Evolutionary conservation across 2,797 vertebrate genomes (phyloP), one percentile per base, ranked within the genome.

Genomic region (Spheniscus humboldti): DNA sequence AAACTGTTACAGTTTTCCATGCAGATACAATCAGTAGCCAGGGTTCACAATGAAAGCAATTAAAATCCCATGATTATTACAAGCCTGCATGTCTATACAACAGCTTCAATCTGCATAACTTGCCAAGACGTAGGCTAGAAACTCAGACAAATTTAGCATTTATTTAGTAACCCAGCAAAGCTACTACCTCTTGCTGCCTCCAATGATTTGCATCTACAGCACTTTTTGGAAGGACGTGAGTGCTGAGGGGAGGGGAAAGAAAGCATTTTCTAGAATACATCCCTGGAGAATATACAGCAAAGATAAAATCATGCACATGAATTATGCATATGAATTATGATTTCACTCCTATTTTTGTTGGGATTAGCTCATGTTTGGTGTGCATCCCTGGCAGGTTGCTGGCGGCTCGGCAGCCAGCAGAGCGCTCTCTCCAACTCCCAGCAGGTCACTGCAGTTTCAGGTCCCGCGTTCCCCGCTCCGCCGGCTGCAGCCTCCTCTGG

Each of bases 311-410:
- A 95, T 97, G 94, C 94, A 93, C 95, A 97, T 97, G 97, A 97
- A 97, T 97, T 96, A 97, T 97, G 96, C 96, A 97, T 85, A 79
- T 86, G 85, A 97, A 78, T 91, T 93, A 90, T 97, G 96, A 97
- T 95, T 97, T 96, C 97, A 97, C 96, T 97, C 93, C 96, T 97
- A 96, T 96, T 97, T 97, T 96, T 96, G 95, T 95, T 94, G 9
- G 30, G 95, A 96, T 97, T 97, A 97, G 97, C 95, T 97, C 97
- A 97, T 97, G 94, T 93, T 97, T 96, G 94, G 93, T 96, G 96
- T 86, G 91, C 79, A 18, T 94, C 95, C 94, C 85, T 93, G 92
- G 95, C 92, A 94, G 94, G 94, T 62, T 87, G 91, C 86, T 92
- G 80, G 67, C 4, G 2, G 47, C 27, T 50, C 10, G 22, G 75